Evolutionary conservation across 2,797 vertebrate genomes (phyloP).

Genomic region (Bradypodion pumilum): DNA sequence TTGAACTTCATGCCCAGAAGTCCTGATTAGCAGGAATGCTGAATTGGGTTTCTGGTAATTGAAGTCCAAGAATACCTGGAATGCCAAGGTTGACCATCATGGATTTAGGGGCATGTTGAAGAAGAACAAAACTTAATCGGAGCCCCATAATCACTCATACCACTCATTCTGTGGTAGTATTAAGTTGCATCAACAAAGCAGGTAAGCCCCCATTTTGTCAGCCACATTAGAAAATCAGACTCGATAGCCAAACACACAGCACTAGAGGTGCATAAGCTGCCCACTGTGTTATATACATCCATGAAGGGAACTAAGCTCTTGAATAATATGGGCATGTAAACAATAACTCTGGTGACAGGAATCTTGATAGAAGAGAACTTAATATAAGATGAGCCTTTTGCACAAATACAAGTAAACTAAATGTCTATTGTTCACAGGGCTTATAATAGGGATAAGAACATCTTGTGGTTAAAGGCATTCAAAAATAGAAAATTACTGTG

Average conservation of each 20-base stretch:
- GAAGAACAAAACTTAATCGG: background rate
- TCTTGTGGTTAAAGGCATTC: background rate
- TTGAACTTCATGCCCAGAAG: too few relatives aligned
- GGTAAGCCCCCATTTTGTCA: background rate
- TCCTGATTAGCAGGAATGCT: too few relatives aligned
- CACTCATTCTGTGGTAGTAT: background rate
- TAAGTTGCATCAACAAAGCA: background rate
- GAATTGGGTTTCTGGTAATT: too few relatives aligned
- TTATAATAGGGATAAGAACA: background rate
- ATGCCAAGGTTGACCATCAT: too few relatives aligned
- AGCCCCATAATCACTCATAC: background rate
- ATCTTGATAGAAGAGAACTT: background rate
- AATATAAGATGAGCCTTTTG: background rate
- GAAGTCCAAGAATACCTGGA: too few relatives aligned
- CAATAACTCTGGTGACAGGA: background rate
- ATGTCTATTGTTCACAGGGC: background rate
- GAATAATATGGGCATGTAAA: too few relatives aligned
- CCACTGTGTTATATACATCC: too few relatives aligned
- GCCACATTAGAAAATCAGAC: background rate
- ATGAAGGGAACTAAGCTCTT: too few relatives aligned
- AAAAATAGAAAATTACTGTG: background rate
- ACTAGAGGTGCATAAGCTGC: background rate
- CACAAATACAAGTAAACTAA: background rate
- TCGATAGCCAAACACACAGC: background rate
- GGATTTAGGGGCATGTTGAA: background rate